phyloP scores from a whole-genome alignment of 2,797 vertebrate species.

The Chloroceryle amazona region DNA sequence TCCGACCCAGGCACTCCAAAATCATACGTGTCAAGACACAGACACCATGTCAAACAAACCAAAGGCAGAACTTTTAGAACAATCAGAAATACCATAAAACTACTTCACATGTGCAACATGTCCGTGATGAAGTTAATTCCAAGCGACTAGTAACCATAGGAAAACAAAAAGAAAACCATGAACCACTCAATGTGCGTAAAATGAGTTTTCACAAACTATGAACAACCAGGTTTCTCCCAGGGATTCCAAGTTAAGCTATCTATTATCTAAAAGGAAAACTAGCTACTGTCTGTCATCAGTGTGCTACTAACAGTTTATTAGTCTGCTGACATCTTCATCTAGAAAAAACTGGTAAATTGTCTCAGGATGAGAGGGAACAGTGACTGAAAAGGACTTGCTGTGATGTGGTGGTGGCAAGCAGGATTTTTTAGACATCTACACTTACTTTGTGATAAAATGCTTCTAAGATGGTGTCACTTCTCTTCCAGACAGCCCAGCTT shows the following conservation, averaged over 20 bases:
- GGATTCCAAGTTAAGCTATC: slow-evolving; percentile 58
- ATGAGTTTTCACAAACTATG: not conserved
- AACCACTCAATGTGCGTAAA: not conserved
- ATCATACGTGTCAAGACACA: not conserved
- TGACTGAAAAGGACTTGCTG: slow-evolving; percentile 60
- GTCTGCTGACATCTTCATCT: slow-evolving; percentile 72
- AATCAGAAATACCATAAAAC: not conserved
- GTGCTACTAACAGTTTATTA: slow-evolving; percentile 62
- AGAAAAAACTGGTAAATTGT: slow-evolving; percentile 55
- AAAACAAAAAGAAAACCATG: not conserved
- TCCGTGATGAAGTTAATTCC: not conserved
- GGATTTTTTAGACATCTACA: slow-evolving; percentile 74
- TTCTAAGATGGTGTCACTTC: slow-evolving; percentile 77
- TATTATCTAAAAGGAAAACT: slow-evolving; percentile 23
- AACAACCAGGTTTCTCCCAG: not conserved
- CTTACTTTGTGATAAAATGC: slow-evolving; percentile 76
- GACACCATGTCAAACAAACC: not conserved
- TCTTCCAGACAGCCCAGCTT: slow-evolving; percentile 67
- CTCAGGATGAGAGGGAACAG: slow-evolving; percentile 57
- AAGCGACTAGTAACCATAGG: not conserved
- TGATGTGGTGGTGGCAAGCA: slow-evolving; percentile 78
- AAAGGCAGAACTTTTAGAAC: not conserved
- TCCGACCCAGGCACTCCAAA: not conserved
- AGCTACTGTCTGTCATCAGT: slow-evolving; percentile 72
- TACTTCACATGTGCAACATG: rapidly evolving